Conservation (phyloP, 2,797 vertebrate genomes). For the Betta splendens region DNA sequence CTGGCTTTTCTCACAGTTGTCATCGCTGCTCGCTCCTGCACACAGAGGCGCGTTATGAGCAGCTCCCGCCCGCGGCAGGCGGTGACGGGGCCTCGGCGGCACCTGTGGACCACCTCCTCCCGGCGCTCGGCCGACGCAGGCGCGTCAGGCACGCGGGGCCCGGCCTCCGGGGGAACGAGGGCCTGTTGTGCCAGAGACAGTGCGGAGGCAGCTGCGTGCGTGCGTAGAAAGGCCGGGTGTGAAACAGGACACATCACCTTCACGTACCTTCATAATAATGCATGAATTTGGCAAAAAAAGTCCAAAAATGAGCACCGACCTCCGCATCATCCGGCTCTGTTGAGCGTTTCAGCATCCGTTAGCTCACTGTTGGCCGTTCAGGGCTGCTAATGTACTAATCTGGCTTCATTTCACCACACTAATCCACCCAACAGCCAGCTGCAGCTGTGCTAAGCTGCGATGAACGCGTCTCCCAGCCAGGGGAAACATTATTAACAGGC, state of each 20-base stretch:
- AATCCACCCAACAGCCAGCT: not conserved
- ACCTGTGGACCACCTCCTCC: constrained; percentile 65
- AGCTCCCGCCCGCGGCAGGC: constrained; percentile 10
- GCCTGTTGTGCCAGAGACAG: constrained; percentile 62
- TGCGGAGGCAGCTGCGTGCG: constrained; percentile 70
- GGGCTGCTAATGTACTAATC: not conserved
- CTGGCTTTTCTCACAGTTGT: constrained; percentile 47
- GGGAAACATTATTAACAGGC: not conserved
- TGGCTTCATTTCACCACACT: not conserved
- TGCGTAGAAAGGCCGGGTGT: constrained; percentile 11
- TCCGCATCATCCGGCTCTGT: not conserved
- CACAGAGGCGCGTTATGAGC: constrained; percentile 6
- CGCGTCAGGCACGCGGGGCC: constrained; percentile 58
- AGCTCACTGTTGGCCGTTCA: not conserved
- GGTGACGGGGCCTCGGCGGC: constrained; percentile 50
- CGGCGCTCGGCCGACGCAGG: constrained; percentile 60
- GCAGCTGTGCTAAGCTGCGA: not conserved
- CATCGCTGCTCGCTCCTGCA: constrained; percentile 30
- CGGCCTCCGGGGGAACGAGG: constrained; percentile 40
- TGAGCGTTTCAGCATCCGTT: not conserved
- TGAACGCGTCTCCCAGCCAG: not conserved
- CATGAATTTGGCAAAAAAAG: too few relatives aligned
- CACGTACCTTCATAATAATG: too few relatives aligned
- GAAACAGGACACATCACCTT: too few relatives aligned
- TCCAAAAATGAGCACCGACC: not conserved